Percentiles rank a stretch among this genome's conserved stretches.
phyloP scores from a whole-genome alignment of 2,113 vertebrate genomes.

The Oriolus oriolus region DNA sequence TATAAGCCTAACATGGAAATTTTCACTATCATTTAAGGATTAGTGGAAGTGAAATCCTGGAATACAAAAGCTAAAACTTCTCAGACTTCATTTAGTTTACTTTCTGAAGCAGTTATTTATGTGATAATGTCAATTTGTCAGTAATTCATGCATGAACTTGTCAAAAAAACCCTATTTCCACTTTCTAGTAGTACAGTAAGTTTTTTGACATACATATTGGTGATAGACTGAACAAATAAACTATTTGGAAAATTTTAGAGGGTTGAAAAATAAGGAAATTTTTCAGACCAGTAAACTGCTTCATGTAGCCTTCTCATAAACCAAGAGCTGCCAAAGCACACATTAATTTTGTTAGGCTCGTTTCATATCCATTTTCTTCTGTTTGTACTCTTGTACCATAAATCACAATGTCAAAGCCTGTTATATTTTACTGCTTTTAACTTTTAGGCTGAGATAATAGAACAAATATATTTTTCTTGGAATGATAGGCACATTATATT shows the following conservation, averaged over 20 bases:
- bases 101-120: conserved; percentile 7
- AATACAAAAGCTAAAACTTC: background rate
- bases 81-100: background rate
- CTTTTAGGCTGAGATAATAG: conserved; percentile 5
- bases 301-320: background rate
- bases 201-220: background rate
- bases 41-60: background rate
- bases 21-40: background rate
- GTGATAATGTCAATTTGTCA: background rate
- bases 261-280: background rate
- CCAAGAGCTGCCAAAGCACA: background rate
- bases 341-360: background rate
- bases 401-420: background rate
- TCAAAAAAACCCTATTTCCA: background rate
- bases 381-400: conserved; percentile 8
- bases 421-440: conserved; percentile 22
- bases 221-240: background rate
- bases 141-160: conserved; percentile 25
- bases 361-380: conserved; percentile 1
- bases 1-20: background rate
- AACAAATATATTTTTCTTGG: conserved; percentile 9
- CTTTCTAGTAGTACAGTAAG: background rate
- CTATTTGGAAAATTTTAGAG: background rate
- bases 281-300: background rate
- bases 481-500: background rate